phyloP scores from a whole-genome alignment of 2,888 invertebrate species.

The Rhopalosiphum nymphaeae region DNA sequence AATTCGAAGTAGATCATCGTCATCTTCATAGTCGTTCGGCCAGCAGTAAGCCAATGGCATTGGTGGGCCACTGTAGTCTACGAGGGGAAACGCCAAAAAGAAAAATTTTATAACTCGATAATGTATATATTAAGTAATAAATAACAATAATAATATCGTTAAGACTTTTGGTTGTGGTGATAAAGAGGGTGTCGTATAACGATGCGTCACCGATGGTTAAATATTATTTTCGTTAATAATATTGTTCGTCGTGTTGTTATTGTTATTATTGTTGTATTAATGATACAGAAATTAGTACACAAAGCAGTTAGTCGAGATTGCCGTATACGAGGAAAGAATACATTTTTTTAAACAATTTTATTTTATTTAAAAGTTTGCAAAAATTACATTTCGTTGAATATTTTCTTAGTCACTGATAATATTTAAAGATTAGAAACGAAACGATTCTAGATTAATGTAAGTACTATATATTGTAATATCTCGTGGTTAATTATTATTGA shows the following conservation, averaged over 20 bases:
- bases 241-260: not conserved
- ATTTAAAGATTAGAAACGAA: not conserved
- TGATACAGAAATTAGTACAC: not conserved
- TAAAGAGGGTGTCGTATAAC: not conserved
- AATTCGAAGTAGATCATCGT: not conserved
- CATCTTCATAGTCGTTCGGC: not conserved
- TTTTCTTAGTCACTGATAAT: not conserved
- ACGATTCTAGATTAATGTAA: not conserved
- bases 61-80: slow-evolving; percentile 39
- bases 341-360: not conserved
- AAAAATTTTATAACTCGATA: not conserved
- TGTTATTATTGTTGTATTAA: not conserved
- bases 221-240: not conserved
- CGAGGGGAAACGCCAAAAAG: not conserved
- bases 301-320: not conserved
- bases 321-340: not conserved
- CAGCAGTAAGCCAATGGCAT: not conserved
- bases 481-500: not conserved
- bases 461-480: not conserved
- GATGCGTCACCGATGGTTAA: not conserved
- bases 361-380: not conserved
- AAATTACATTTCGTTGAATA: not conserved
- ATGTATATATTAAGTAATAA: not conserved
- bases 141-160: not conserved
- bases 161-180: not conserved